A percentile compares a stretch with the other conserved stretches of the same genome.
phyloP scores from a whole-genome alignment of 2,113 vertebrate species.

The Meriones unguiculatus region DNA sequence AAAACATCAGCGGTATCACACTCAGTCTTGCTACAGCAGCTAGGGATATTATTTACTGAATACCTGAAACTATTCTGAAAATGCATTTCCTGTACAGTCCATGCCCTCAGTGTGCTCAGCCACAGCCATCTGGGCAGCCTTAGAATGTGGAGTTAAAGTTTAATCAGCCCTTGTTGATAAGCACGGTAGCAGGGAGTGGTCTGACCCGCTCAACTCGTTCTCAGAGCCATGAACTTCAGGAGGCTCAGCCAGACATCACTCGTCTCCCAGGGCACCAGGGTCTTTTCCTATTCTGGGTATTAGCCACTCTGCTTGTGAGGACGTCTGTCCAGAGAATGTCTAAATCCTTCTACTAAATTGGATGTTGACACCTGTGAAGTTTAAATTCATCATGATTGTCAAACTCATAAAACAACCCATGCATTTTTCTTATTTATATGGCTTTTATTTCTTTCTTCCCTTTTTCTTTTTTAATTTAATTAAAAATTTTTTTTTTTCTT shows the following conservation, averaged over 20 bases:
- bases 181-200: neutral
- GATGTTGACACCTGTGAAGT: neutral
- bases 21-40: neutral
- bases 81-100: constrained; percentile 23
- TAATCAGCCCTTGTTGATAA: constrained; percentile 70
- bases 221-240: neutral
- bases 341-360: neutral
- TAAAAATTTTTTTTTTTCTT: neutral
- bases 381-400: neutral
- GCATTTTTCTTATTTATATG: neutral
- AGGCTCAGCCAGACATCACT: neutral
- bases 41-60: neutral
- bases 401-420: neutral
- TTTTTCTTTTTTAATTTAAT: no score
- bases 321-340: neutral
- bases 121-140: neutral
- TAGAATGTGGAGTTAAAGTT: constrained; percentile 73
- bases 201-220: constrained; percentile 68
- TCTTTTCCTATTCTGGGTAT: neutral
- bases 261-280: neutral
- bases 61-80: neutral
- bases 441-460: neutral
- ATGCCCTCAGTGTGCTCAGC: neutral
- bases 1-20: neutral
- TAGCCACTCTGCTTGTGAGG: neutral